Evolutionary conservation across 2,113 vertebrate species (phyloP).

Genomic region (Vombatus ursinus): DNA sequence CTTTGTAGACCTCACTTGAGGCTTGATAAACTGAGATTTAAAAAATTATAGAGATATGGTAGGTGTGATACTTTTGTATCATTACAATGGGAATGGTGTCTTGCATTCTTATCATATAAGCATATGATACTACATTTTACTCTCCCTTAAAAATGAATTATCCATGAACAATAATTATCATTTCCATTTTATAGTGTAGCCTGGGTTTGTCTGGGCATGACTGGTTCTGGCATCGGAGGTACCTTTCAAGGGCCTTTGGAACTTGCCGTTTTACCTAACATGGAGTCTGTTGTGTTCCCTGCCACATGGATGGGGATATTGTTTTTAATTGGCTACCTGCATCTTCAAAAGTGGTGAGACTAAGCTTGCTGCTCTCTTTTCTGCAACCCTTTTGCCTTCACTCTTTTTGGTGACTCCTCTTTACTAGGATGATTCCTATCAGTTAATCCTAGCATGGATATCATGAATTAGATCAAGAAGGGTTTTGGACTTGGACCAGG

Average conservation of each 20-base stretch:
- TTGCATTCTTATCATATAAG: background rate
- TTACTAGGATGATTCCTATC: background rate
- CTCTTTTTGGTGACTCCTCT: background rate
- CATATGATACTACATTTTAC: background rate
- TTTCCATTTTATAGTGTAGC: background rate
- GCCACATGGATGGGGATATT: too few relatives aligned
- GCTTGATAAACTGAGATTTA: background rate
- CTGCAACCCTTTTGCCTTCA: background rate
- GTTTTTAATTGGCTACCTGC: background rate
- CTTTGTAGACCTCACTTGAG: background rate
- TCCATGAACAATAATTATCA: background rate
- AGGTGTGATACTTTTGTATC: background rate
- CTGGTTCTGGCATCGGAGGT: background rate
- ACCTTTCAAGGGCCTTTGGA: background rate
- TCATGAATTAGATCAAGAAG: background rate
- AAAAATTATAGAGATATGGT: background rate
- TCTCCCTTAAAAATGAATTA: background rate
- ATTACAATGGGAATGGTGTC: background rate
- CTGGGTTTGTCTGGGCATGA: background rate
- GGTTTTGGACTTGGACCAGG: background rate
- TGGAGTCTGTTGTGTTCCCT: too few relatives aligned
- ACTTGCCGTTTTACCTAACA: background rate
- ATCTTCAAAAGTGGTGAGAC: background rate
- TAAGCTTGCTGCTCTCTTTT: background rate
- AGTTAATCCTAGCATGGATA: background rate